Conservation (phyloP, 2,888 invertebrate genomes). For the Paralinhomoeus sp. region DNA sequence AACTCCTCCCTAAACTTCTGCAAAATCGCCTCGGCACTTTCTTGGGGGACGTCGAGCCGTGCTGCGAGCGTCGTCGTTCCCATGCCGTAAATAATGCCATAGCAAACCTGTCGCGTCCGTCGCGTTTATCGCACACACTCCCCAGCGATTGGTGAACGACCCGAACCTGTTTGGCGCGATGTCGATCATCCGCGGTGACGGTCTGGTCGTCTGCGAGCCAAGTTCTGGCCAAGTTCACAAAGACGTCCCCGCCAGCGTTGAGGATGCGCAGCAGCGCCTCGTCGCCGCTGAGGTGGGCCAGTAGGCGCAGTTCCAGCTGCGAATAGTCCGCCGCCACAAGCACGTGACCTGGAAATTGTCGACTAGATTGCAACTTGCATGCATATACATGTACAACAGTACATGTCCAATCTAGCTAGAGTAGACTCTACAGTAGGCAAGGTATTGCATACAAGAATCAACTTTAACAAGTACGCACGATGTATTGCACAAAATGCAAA, state of each 20-base stretch:
- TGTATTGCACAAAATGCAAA: no score
- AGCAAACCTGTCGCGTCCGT: constrained; percentile 45
- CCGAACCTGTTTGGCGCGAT: constrained; percentile 48
- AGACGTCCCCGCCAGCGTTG: constrained; percentile 44
- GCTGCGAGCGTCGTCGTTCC: constrained; percentile 56
- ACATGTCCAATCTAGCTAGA: no score
- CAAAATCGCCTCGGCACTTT: constrained; percentile 45
- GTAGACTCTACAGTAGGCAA: no score
- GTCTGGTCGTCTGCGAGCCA: constrained; percentile 62
- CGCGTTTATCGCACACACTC: not conserved
- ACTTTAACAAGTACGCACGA: no score
- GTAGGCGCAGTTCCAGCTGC: constrained; percentile 72
- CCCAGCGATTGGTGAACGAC: not conserved
- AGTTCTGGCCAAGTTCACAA: constrained; percentile 56
- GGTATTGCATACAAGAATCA: no score
- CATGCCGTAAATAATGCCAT: constrained; percentile 93
- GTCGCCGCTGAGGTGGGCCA: constrained; percentile 71
- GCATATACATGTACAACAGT: no score
- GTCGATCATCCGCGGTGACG: constrained; percentile 53
- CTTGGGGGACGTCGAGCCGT: constrained; percentile 49
- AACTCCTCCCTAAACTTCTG: constrained; percentile 50
- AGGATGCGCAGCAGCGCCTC: constrained; percentile 37
- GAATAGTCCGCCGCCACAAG: constrained; percentile 82
- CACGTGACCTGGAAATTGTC: constrained; percentile 28
- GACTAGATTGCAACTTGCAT: no score